Evolutionary conservation across 2,888 invertebrate genomes (phyloP), one percentile per base, ranked within the genome.

Genomic region (Platycnemis pennipes): DNA sequence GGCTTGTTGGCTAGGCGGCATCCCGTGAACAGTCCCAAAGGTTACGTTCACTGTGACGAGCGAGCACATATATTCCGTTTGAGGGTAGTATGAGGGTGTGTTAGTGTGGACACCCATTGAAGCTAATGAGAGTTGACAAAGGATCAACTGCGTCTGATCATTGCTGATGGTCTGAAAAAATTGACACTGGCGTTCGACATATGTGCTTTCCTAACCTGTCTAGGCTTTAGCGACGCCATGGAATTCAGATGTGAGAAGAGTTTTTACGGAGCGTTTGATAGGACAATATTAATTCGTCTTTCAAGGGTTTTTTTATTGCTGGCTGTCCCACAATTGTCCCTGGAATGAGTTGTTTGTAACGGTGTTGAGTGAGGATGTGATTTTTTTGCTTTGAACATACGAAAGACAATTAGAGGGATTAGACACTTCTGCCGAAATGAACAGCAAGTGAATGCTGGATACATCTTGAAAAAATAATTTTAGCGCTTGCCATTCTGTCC

Each of bases 41-140:
- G 63, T 63, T 63, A n/a, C 26, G 63, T 63, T n/a, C 63, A n/a
- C 63, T 5, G 63, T 63, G 63, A 63, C 63, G 63, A 63, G n/a
- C 63, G 63, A 63, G 63, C 63, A 63, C n/a, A 63, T 63, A 63
- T 63, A 63, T 63, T 63, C 63, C 63, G 63, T 63, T 63, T 63
- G 63, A 63, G 63, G n/a, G 63, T 63, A 63, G 53, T 53, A 19
- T 8, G 49, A 16, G 53, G 11, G 53, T 19, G 53, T 53, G 63
- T 26, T 63, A 26, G 63, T 63, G 63, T 63, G 63, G 8, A 63
- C 63, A 4, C 4, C 63, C 77, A 37, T 77, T n/a, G 77, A 77
- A 77, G 37, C 77, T 31, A 77, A 77, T 31, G 77, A 37, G 37
- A 37, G 77, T 77, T 77, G 31, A 77, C 77, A 77, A 77, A 77